Evolutionary conservation across 2,888 invertebrate genomes (phyloP), one percentile per base, ranked within the genome.

Genomic region (Cryptus viduatorius): DNA sequence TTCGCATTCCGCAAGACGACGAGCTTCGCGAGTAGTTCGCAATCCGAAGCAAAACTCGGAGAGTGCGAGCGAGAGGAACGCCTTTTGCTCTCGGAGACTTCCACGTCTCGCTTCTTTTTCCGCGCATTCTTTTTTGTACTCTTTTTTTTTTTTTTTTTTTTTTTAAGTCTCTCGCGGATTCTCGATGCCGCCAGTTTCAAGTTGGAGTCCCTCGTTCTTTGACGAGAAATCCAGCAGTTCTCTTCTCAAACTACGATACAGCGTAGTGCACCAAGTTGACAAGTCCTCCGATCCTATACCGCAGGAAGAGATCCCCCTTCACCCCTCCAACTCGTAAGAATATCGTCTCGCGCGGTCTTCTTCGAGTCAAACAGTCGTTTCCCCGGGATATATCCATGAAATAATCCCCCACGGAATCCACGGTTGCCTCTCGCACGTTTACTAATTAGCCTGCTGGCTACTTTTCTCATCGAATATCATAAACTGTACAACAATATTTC

Each of bases 81-180:
- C 83, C 85, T 77, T 68, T 83, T 78, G 82, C 82, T 71, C 77
- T 78, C 82, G 75, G 82, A 77, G 82, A 82, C 83, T 80, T 72
- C 77, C 59, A 61, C 46, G n/a, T 71, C 46, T 37, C 46, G 46
- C 79, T 24, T 46, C 29, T 48, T 71, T 37, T 48, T 64, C 67
- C 56, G 10, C 56, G 61, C 67, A 50, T 24, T 73, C 67, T 67
- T 67, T 73, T 50, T 61, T 73, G 14, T 31, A 37, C 19, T 4
- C 16, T 29, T 14, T 14, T 7, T 56, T 31, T 72, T 16, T 53
- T n/a, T 59, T 19, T 42, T 59, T 16, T 68, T 24, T 56, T 24
- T 24, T 56, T 19, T 19, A 24, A 10, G 56, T 53, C 64, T 65
- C 29, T 31, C 67, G 42, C 16, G 46, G 29, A 46, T 19, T 59